phyloP scores from a whole-genome alignment of 92 coral and sea anemone species.

The Bergia sp. region DNA sequence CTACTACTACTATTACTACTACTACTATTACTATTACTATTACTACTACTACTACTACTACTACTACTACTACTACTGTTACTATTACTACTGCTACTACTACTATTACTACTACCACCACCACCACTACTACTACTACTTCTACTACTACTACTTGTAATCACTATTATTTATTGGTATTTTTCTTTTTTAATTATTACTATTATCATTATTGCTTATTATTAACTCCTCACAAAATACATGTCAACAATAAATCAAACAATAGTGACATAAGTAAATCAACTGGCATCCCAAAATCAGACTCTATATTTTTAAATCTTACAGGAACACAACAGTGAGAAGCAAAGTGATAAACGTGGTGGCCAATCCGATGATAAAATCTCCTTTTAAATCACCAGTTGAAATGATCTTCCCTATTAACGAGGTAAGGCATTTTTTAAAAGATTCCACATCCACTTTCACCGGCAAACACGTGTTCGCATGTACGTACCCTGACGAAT shows the following conservation, averaged over 20 bases:
- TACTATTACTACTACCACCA: not conserved
- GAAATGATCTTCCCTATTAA: conserved; percentile 23
- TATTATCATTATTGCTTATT: not conserved
- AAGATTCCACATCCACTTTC: too few species aligned
- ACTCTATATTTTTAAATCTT: not conserved
- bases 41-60: not conserved
- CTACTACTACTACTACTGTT: not conserved
- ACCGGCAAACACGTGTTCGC: too few species aligned
- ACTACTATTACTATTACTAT: not conserved
- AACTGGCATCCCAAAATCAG: not conserved
- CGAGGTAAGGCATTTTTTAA: not conserved
- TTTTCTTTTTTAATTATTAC: too few species aligned
- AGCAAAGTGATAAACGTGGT: not conserved
- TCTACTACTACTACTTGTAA: not conserved
- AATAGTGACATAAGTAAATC: not conserved
- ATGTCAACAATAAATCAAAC: too few species aligned
- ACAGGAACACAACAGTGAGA: not conserved
- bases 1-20: not conserved
- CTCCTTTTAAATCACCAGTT: conserved; percentile 19
- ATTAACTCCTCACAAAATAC: too few species aligned
- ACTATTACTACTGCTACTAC: not conserved
- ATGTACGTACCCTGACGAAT: too few species aligned
- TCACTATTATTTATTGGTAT: not conserved
- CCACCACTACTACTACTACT: not conserved
- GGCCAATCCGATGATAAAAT: not conserved